Conservation (phyloP, 2,797 vertebrate species). For the Alcedo atthis region DNA sequence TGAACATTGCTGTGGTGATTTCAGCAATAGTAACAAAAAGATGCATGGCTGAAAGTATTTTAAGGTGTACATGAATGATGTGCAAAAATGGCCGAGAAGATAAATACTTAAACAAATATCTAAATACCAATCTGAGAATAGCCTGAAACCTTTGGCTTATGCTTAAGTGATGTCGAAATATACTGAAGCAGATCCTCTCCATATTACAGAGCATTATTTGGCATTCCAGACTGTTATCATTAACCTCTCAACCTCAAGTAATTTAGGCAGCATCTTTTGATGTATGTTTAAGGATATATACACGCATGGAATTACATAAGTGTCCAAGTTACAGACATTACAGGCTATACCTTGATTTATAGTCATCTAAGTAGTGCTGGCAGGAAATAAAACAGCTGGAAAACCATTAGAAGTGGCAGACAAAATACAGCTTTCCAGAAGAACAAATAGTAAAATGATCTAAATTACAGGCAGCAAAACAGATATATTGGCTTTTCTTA, state of each 20-base stretch:
- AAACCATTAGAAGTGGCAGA: not conserved
- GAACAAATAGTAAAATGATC: not conserved
- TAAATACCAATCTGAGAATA: not conserved
- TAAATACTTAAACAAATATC: not conserved
- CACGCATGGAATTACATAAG: not conserved
- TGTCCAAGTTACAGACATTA: not conserved
- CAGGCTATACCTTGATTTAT: not conserved
- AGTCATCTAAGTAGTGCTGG: not conserved
- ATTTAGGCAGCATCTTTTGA: not conserved
- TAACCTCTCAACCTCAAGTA: not conserved
- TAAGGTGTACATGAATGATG: not conserved
- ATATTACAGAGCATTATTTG: not conserved
- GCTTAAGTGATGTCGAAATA: not conserved
- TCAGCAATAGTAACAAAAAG: not conserved
- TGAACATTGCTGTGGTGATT: not conserved
- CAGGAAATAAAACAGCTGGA: not conserved
- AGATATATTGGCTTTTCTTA: not conserved
- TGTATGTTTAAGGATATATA: not conserved
- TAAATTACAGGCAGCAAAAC: not conserved
- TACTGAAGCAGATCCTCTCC: not conserved
- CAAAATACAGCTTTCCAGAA: not conserved
- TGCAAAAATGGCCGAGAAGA: not conserved
- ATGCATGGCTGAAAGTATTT: not conserved
- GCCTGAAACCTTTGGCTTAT: not conserved
- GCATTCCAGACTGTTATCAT: not conserved